Evolutionary conservation across 2,797 vertebrate species (phyloP).

Genomic region (Erithacus rubecula): DNA sequence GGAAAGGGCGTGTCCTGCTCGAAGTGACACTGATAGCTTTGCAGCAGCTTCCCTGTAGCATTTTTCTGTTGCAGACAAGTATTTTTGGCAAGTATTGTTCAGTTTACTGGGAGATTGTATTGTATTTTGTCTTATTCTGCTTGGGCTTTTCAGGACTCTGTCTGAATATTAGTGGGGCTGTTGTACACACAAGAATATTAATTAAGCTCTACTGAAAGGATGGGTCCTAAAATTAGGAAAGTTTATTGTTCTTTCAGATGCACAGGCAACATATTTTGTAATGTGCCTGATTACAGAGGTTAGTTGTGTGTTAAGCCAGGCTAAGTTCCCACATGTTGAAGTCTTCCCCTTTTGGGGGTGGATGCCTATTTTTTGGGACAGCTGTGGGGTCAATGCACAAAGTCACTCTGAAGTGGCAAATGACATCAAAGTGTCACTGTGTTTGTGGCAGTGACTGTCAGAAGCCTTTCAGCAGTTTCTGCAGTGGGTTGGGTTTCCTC

Average conservation of each 20-base stretch:
- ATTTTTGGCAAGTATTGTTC: not conserved
- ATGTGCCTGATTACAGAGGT: not conserved
- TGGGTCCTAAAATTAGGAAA: not conserved
- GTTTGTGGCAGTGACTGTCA: not conserved
- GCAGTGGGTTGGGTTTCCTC: not conserved
- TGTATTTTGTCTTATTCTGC: not conserved
- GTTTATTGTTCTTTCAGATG: not conserved
- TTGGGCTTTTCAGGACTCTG: not conserved
- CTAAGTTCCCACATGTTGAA: not conserved
- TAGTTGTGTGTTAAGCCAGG: not conserved
- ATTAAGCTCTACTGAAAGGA: not conserved
- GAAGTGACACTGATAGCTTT: not conserved
- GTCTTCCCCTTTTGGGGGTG: not conserved
- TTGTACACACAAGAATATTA: not conserved
- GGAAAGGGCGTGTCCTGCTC: constrained; percentile 63
- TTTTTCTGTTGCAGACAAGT: not conserved
- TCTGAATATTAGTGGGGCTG: not conserved
- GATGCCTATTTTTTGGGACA: not conserved
- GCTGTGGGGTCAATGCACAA: not conserved
- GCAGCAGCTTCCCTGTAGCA: not conserved
- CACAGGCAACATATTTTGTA: not conserved
- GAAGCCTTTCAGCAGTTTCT: not conserved
- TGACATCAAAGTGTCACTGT: fast-evolving
- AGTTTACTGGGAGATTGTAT: not conserved
- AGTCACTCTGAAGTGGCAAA: not conserved